Base-by-base conservation (phyloP, 2,888 invertebrate genomes). In the Ornithoptera priamus region DNA sequence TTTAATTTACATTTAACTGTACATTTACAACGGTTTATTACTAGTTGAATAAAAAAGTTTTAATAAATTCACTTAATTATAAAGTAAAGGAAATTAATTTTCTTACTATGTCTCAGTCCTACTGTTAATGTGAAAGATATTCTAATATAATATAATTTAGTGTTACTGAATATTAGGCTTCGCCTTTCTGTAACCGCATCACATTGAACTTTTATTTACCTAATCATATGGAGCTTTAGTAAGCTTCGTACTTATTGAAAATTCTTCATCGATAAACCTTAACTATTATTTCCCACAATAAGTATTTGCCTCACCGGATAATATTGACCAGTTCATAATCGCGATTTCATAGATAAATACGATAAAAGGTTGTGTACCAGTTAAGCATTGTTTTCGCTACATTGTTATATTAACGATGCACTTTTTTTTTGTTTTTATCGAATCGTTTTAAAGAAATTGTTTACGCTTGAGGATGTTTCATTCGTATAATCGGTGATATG, bases 1-100 rank as follows among this genome's bases (percentile, higher is more conserved):
- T 74, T 73, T 79, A 74, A 85, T 87, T 88, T 84, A 82, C 85
- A 85, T 86, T 85, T 85, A 87, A 85, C 85, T 83, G 85, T 85
- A 80, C 75, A 71, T 72, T 73, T 72, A 74, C 77, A 78, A 81
- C 81, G 77, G 79, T 71, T 67, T 81, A 79, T 85, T 87, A 82
- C 78, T 78, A 76, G 75, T 76, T 77, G 85, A 87, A 87, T 89
- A 81, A 78, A 81, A 73, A 79, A 79, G 75, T 76, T 80, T 79
- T 77, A 80, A 76, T 64, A 62, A 20, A 53, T n/a, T 22, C 8
- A 8, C 0, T 12, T 39, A 30, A 59, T 59, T n/a, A 60, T 39
- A 15, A 22, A 4, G 15, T 61, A n/a, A 61, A 39, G n/a, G 39
- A 61, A 18, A 10, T 61, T 7, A 61, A 30, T n/a, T 39, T 18